Conservation (phyloP, 2,797 vertebrate species). For the Micromesistius poutassou region DNA sequence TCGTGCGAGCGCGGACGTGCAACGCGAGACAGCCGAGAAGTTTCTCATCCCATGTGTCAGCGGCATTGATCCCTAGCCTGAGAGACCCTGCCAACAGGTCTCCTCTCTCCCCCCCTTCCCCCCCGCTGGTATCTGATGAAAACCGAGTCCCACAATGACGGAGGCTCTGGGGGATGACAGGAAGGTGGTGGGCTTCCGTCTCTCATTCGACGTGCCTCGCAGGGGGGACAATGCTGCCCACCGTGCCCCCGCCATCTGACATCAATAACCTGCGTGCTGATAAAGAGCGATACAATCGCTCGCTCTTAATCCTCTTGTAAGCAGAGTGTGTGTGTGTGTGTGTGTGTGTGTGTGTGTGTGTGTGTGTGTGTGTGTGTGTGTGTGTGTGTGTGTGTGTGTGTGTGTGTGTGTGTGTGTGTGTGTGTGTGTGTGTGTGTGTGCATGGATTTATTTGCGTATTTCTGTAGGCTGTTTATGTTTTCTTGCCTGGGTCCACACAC, state of each 20-base stretch:
- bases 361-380: too few species aligned
- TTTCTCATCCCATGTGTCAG: slow-evolving; percentile 36
- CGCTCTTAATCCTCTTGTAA: slow-evolving; percentile 13
- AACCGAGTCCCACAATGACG: slow-evolving; percentile 48
- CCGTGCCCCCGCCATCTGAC: slow-evolving; percentile 12
- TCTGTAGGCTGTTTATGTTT: too few species aligned
- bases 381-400: not conserved
- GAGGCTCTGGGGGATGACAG: slow-evolving; percentile 40
- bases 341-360: too few species aligned
- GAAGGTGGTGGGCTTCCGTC: slow-evolving; percentile 40
- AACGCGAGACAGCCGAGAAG: slow-evolving; percentile 29
- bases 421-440: not conserved
- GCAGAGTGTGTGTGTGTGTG: too few species aligned
- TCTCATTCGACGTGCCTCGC: not conserved
- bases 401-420: not conserved
- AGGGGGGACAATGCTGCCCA: slow-evolving; percentile 23
- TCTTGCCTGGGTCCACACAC: too few species aligned
- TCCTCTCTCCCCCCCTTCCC: slow-evolving; percentile 42
- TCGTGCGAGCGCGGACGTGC: too few species aligned
- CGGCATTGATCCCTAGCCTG: slow-evolving; percentile 26
- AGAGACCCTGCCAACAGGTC: slow-evolving; percentile 31
- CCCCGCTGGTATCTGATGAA: slow-evolving; percentile 55
- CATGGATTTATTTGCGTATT: too few species aligned
- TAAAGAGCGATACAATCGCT: slow-evolving; percentile 32
- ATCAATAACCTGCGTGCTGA: slow-evolving; percentile 34